Base-by-base conservation (phyloP, 2,888 invertebrate genomes). In the Cantharis flavilabris region DNA sequence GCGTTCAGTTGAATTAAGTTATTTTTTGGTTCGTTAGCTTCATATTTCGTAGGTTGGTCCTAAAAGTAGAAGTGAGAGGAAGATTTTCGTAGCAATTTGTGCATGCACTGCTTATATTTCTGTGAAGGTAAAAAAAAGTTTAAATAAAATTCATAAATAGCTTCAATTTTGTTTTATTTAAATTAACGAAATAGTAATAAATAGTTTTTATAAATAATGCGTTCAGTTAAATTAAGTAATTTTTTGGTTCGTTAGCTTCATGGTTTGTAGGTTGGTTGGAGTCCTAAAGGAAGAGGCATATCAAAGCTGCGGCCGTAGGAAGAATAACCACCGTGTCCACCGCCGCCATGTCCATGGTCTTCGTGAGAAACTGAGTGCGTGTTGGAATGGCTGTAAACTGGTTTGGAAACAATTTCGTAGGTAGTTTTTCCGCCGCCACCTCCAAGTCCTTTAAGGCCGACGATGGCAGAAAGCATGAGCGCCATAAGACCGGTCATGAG, bases 371-470 rank as follows among this genome's bases (percentile, higher is more conserved):
- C 87, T 69, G 91, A 91, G 84, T 94, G 93, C 0, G 92, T 91
- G 83, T 93, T 93, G 3, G 93, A 90, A 83, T 93, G 93, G 1
- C 92, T 91, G 86, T 95, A 95, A 0, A 96, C 90, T 0, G 96
- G 96, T 82, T 96, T 96, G 64, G 95, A 93, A 9, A 96, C 93
- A 78, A 96, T 95, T 88, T 96, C 96, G 85, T 96, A 96, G 0
- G 95, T 95, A 9, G 95, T 95, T 84, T 94, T 94, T 79, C 93
- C 92, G 0, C 94, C 93, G 3, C 92, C 91, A 1, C 91, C 88
- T 2, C 94, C 90, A 16, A 95, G 87, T 0, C 93, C 91, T 84
- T 95, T 95, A 75, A 96, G 88, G 0, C 95, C 95, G 75, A 95
- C 91, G 79, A 95, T 92, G 0, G 93, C 94, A 0, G 96, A 94